These are phyloP conservation scores for Acrobeloides nanus DNA, from an alignment of 2,888 invertebrate species.

Conservation along the genomic window DNA sequence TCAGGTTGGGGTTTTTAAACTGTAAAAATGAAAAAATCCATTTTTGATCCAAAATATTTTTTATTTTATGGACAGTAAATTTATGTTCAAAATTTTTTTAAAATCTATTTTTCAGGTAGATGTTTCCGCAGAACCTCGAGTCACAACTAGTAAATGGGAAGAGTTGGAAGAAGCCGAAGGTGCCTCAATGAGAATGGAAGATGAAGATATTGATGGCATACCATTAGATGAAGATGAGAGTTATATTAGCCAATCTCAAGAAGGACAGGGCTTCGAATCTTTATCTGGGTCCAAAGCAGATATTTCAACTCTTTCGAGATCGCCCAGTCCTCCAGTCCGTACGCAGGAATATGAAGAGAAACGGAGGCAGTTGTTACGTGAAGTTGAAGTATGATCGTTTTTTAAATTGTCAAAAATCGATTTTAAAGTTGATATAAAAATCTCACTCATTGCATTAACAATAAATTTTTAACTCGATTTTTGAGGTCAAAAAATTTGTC, in stretches of 20 bases:
- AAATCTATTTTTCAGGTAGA: not conserved
- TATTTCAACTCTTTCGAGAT: not conserved
- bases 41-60: not conserved
- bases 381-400: slow-evolving; percentile 68
- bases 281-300: not conserved
- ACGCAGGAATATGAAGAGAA: slow-evolving; percentile 54
- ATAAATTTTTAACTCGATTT: too few relatives aligned
- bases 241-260: slow-evolving; percentile 10
- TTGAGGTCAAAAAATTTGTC: too few relatives aligned
- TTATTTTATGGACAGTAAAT: slow-evolving; percentile 5
- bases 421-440: too few relatives aligned
- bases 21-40: not conserved
- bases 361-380: slow-evolving; percentile 62
- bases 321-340: not conserved
- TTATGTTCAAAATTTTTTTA: not conserved
- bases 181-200: not conserved
- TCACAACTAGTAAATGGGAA: not conserved
- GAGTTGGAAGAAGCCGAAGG: slow-evolving; percentile 2
- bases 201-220: slow-evolving; percentile 21
- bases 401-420: too few relatives aligned
- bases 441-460: slow-evolving; percentile 16
- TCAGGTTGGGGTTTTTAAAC: slow-evolving; percentile 7
- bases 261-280: not conserved
- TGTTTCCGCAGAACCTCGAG: not conserved
- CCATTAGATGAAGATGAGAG: slow-evolving; percentile 18